Conservation (phyloP, 2,888 invertebrate species). For the Drosophila prolongata region DNA sequence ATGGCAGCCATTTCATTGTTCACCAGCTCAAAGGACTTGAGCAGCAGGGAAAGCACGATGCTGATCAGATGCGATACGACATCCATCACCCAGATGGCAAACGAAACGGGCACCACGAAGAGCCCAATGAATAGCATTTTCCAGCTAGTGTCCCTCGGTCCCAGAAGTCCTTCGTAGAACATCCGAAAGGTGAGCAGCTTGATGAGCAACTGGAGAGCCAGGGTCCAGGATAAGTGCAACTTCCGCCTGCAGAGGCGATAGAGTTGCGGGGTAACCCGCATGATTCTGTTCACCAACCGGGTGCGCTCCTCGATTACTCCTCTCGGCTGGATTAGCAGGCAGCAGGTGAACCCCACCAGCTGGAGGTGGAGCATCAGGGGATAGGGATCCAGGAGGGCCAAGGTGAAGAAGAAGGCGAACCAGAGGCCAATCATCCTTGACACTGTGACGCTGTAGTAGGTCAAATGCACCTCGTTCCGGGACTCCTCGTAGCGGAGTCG, state of each 20-base stretch:
- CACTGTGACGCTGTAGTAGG: conserved; percentile 48
- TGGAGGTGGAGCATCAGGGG: conserved; percentile 49
- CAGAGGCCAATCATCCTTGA: conserved; percentile 50
- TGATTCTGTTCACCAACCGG: conserved; percentile 43
- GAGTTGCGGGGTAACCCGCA: conserved; percentile 39
- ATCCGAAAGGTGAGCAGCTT: conserved; percentile 47
- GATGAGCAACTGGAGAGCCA: conserved; percentile 41
- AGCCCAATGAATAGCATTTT: not conserved
- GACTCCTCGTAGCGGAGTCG: conserved; percentile 43
- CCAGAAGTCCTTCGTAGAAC: conserved; percentile 1
- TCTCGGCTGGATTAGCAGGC: conserved; percentile 49
- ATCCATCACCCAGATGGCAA: conserved; percentile 57
- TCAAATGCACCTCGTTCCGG: conserved; percentile 48
- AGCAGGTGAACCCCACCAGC: conserved; percentile 53
- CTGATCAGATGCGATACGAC: conserved; percentile 45
- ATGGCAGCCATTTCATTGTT: conserved; percentile 32
- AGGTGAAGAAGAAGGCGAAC: conserved; percentile 36
- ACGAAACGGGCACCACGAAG: conserved; percentile 39
- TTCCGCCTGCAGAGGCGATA: conserved; percentile 39
- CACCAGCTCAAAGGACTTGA: conserved; percentile 51
- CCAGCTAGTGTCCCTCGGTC: not conserved
- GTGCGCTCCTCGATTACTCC: conserved; percentile 24
- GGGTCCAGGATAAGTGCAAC: conserved; percentile 51
- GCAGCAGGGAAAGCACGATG: conserved; percentile 42
- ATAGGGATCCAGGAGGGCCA: conserved; percentile 37